A percentile compares a stretch with the other conserved stretches of the same genome.
Evolutionary conservation across 53 echinoderm and acorn worm genomes (phyloP).

Genomic region (Paracentrotus lividus): DNA sequence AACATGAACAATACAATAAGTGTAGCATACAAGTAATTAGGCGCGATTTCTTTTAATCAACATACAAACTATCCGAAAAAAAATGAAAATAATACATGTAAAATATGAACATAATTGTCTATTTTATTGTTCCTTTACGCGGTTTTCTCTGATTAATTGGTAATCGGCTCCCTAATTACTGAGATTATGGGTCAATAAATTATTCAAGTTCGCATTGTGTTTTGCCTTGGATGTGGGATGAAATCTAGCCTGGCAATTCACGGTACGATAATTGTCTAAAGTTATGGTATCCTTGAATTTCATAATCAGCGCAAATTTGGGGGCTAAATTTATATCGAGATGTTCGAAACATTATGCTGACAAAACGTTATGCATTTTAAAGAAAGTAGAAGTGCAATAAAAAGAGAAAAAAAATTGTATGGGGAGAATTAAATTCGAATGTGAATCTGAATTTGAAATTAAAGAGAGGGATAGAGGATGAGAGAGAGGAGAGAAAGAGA

Average conservation of each 20-base stretch:
- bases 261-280: background rate
- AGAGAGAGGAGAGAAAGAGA: background rate
- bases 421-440: background rate
- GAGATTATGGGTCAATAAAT: background rate
- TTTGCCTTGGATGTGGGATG: background rate
- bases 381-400: background rate
- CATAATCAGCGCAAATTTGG: too few relatives aligned
- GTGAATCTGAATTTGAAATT: background rate
- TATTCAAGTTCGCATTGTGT: background rate
- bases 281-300: background rate
- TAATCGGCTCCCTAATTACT: background rate
- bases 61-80: background rate
- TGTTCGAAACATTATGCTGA: too few relatives aligned
- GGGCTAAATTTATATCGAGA: background rate
- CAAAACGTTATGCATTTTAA: background rate
- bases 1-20: background rate
- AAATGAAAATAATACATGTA: background rate
- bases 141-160: background rate
- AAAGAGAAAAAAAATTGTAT: background rate
- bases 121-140: background rate
- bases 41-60: background rate
- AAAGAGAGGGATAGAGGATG: background rate
- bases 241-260: background rate
- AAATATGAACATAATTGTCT: background rate
- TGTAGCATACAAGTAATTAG: background rate